Evolutionary conservation across 2,888 invertebrate species (phyloP).

Genomic region (Tridacna gigas): DNA sequence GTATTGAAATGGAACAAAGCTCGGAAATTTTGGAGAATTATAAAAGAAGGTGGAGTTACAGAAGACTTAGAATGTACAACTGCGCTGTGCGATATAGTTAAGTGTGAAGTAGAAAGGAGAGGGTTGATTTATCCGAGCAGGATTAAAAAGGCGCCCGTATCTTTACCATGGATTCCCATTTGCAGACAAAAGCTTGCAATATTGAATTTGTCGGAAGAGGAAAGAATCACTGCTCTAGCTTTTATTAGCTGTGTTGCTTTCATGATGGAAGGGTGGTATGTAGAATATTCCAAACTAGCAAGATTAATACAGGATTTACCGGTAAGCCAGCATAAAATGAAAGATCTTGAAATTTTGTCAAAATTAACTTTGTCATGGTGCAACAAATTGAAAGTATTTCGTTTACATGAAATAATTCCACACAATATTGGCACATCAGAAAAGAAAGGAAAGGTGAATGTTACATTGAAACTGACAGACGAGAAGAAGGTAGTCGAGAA

Average conservation of each 20-base stretch:
- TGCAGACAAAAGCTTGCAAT: conserved; percentile 33
- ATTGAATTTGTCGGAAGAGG: conserved; percentile 31
- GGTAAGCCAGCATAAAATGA: conserved; percentile 25
- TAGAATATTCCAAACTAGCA: conserved; percentile 5
- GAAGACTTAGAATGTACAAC: neutral
- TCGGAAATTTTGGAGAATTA: conserved; percentile 35
- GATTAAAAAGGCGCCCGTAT: conserved; percentile 24
- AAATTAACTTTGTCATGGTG: conserved; percentile 34
- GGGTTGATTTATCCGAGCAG: conserved; percentile 37
- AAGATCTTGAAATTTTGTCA: conserved; percentile 35
- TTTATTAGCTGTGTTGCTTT: conserved; percentile 14
- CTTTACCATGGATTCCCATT: conserved; percentile 38
- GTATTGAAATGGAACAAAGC: neutral
- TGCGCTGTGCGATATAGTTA: conserved; percentile 19
- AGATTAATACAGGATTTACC: conserved; percentile 17
- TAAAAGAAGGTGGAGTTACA: neutral
- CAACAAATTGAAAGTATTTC: conserved; percentile 31
- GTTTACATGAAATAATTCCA: conserved; percentile 42
- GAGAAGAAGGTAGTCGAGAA: neutral
- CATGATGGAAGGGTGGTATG: conserved; percentile 19
- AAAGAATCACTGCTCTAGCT: conserved; percentile 11
- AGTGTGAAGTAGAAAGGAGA: conserved; percentile 36
- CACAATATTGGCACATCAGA: neutral
- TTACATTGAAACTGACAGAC: neutral
- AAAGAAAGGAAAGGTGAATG: neutral